Evolutionary conservation across 2,113 vertebrate genomes (phyloP), one percentile per base, ranked within the genome.

Genomic region (Etia nguti): DNA sequence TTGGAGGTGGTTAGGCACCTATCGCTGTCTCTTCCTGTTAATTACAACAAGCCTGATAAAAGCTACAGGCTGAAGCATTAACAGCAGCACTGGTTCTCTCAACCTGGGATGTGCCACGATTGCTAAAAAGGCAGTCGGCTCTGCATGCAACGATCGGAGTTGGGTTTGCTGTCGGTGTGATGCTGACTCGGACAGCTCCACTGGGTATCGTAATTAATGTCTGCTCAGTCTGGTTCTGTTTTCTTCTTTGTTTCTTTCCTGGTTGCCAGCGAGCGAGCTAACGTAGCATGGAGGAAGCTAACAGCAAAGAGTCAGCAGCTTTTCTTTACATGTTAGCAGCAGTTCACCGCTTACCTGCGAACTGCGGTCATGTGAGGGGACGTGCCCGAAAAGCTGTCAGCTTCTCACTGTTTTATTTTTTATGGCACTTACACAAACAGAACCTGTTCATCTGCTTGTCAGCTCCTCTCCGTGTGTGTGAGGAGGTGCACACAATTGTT

Each of bases 111-210:
- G 20, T 10, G 31, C 18, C 59, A n/a, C 10, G 59, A 62, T 60
- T 31, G 26, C 16, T 31, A 60, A 31, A 59, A 1, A 31, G 57
- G 15, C 26, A 59, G 24, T 34, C 20, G 2, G 29, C 59, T 6
- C 16, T 34, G 5, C 59, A 0, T 2, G 29, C 59, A 10, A 3
- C 16, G 3, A 34, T 34, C 16, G 1, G 2, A 6, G 18, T 62
- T 11, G 9, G 1, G 26, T 57, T 29, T 29, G 8, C 8, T 34
- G 29, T 62, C 1, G 9, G 31, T 20, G 59, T 62, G 59, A 36
- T 2, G 10, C 31, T 36, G 9, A 2, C 59, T 62, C 1, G 2
- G 31, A n/a, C 59, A 11, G 31, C 29, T 62, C 59, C 15, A 34
- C 16, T 36, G 59, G 59, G 1, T 2, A 6, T 65, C 0, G 3